Evolutionary conservation across 2,113 vertebrate species (phyloP), one percentile per base, ranked within the genome.

Genomic region (Neopipo cinnamomea): DNA sequence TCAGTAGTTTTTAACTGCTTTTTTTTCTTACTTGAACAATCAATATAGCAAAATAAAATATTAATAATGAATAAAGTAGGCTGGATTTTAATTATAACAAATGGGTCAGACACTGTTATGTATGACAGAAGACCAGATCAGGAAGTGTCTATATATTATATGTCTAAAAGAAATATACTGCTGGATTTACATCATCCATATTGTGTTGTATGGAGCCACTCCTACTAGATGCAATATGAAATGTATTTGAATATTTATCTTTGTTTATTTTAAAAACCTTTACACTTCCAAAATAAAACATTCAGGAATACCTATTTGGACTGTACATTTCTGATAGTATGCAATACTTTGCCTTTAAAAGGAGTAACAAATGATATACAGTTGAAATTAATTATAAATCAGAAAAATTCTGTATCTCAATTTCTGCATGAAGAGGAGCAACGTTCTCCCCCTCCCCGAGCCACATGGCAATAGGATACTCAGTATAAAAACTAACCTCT

Each of bases 231-330:
- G 68, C 53, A 91, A 52, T 95, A 91, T 66, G 68, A 95, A 92
- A 85, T 91, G 53, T 53, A 70, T 91, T 94, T 76, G 66, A 75
- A 28, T 76, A 95, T 82, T 92, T 82, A 73, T 55, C 71, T 91
- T 61, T 78, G 70, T 74, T 90, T 78, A 74, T 89, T 91, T 93
- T 62, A 71, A 80, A 94, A 41, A 30, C 33, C 42, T 81, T 58
- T 91, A 76, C 53, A 89, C 41, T 93, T 94, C 77, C 41, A 37
- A 82, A 96, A 93, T 90, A 81, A 93, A 96, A 66, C 42, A 76
- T 90, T 68, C 63, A 95, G 72, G 88, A 93, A 62, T 91, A 44
- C 41, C 27, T 52, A 88, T 93, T 78, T 56, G 76, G 71, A 82
- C 39, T 94, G 61, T 66, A 75, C 65, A 42, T 93, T 88, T 93